Evolutionary conservation across 2,797 vertebrate species (phyloP), one percentile per base, ranked within the genome.

Genomic region (Thripadectes ignobilis): DNA sequence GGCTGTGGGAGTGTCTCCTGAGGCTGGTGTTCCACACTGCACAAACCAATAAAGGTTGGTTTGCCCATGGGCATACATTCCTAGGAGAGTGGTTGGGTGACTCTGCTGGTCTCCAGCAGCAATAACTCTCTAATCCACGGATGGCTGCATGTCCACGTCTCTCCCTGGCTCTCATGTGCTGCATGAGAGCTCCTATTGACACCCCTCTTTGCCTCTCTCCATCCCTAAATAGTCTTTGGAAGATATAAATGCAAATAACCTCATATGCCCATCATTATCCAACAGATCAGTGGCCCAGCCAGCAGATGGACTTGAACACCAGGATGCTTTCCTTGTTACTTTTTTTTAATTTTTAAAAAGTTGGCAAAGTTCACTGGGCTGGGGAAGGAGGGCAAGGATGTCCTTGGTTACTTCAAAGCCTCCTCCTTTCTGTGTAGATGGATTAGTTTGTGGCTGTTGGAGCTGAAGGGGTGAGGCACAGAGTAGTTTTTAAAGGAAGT

Each of bases 371-470:
- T 27, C 5, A 2, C 19, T 23, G n/a, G 38, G 11, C 29, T 67
- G 34, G 38, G 12, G 26, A 32, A 29, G 22, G 24, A 29, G 18
- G 11, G 11, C 29, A 13, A 23, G 34, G 45, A 6, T 74, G n/a
- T 45, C 80, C 14, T 58, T 26, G 11, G n/a, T 46, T 43, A 12
- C n/a, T 67, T 49, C 0, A 0, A 27, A 55, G 10, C 26, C 0
- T 39, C 4, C 3, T 43, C 5, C 24, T 87, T 39, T n/a, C 27
- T 71, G 38, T 49, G 43, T 29, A 30, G 24, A 2, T 52, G n/a
- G 58, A 41, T 69, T 36, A 55, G 14, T 23, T 62, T 65, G 66
- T 68, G 41, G 39, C 32, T 71, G 21, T 12, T 51, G 49, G 30
- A 67, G 27, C 61, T 57, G 62, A 66, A 55, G 39, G n/a, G 54